Conservation (phyloP, 2,113 vertebrate species). For the Saguinus midas region DNA sequence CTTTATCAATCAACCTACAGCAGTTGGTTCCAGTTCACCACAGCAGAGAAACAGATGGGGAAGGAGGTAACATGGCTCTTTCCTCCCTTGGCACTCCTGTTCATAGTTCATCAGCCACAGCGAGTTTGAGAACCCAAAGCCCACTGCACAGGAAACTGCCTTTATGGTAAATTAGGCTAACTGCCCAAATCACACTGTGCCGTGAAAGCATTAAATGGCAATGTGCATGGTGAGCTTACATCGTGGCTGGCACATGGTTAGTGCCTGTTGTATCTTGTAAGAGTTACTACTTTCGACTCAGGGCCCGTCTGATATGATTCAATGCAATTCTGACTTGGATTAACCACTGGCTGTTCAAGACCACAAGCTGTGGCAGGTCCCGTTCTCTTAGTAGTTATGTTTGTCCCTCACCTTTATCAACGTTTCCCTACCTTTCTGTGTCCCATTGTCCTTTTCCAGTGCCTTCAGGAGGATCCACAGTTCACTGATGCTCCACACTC, state of each 20-base stretch:
- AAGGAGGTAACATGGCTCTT: no score
- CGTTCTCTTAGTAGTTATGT: background rate
- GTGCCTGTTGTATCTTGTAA: background rate
- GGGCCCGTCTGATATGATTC: background rate
- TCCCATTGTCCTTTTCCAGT: background rate
- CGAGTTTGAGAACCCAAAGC: background rate
- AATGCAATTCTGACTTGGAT: background rate
- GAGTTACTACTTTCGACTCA: background rate
- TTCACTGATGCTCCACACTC: background rate
- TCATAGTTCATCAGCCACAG: background rate
- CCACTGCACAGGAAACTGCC: background rate
- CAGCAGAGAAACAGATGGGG: background rate
- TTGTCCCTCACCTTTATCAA: background rate
- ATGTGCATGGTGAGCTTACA: background rate
- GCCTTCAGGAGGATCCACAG: background rate
- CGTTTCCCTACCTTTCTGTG: background rate
- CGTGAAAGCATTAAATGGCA: background rate
- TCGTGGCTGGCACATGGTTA: no score
- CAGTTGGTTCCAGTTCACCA: background rate
- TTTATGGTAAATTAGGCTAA: background rate
- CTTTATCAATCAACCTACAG: background rate
- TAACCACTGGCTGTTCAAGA: background rate
- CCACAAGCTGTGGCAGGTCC: no score
- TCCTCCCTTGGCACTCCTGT: fast-evolving
- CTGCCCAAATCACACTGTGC: background rate